Conservation (phyloP, 2,797 vertebrate species). For the Chloroceryle inda region DNA sequence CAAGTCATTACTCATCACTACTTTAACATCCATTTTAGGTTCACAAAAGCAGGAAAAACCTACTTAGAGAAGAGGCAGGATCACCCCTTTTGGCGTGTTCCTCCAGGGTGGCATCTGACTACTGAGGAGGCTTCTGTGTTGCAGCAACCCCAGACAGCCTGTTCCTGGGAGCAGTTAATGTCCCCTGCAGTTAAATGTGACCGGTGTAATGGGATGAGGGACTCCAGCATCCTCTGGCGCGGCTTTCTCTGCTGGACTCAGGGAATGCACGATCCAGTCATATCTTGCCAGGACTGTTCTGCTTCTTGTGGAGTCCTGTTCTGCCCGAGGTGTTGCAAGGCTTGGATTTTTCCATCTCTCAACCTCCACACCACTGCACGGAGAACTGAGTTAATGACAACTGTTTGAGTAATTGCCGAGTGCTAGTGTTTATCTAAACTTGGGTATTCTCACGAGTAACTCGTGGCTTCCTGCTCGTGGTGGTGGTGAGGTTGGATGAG, state of each 20-base stretch:
- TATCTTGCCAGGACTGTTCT: neutral
- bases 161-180: neutral
- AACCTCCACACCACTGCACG: neutral
- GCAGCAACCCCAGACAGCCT: neutral
- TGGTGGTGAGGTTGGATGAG: neutral
- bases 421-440: neutral
- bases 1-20: neutral
- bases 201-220: neutral
- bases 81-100: neutral
- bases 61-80: neutral
- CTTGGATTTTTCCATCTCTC: neutral
- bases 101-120: neutral
- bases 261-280: neutral
- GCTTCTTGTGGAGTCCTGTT: neutral
- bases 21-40: constrained; percentile 24
- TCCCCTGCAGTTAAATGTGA: neutral
- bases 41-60: constrained; percentile 40
- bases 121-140: neutral
- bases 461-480: neutral
- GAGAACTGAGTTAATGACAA: neutral
- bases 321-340: neutral
- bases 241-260: constrained; percentile 15
- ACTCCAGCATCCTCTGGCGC: neutral
- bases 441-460: neutral
- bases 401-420: neutral